phyloP scores from a whole-genome alignment of 2,797 vertebrate species.

The Rhynchonycteris naso region DNA sequence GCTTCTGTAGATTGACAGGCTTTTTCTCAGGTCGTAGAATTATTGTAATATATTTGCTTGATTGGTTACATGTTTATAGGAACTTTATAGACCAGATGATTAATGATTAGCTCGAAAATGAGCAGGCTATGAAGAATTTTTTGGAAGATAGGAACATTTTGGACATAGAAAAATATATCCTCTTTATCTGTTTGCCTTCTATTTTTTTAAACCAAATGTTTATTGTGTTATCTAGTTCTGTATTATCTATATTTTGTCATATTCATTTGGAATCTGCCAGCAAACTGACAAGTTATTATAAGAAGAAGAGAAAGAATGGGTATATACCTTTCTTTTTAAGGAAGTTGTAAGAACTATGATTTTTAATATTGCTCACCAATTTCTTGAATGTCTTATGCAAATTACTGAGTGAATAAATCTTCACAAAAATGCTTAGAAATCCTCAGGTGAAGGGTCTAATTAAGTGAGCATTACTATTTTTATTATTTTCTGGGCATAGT shows the following conservation, averaged over 20 bases:
- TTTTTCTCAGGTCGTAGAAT: not conserved
- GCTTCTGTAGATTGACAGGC: not conserved
- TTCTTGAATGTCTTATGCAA: conserved; percentile 29
- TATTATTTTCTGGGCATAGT: conserved; percentile 66
- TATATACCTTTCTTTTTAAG: not conserved
- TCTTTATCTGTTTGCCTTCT: not conserved
- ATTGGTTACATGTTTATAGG: not conserved
- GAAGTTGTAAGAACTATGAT: not conserved
- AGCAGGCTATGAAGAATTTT: not conserved
- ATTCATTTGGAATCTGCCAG: not conserved
- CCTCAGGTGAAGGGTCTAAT: conserved; percentile 65
- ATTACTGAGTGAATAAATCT: conserved; percentile 48
- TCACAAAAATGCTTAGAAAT: conserved; percentile 59
- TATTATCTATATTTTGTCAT: not conserved
- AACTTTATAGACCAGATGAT: not conserved
- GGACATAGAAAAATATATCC: not conserved
- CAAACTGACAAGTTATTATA: conserved; percentile 1
- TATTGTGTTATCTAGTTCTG: not conserved
- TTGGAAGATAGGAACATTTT: not conserved
- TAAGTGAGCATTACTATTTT: conserved; percentile 68
- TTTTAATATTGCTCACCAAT: conserved; percentile 44
- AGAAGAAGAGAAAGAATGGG: not conserved
- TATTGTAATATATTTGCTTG: not conserved
- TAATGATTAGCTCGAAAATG: not conserved
- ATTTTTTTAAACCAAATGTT: not conserved